Evolutionary conservation across 2,797 vertebrate species (phyloP).

Genomic region (Crenuchus spilurus): DNA sequence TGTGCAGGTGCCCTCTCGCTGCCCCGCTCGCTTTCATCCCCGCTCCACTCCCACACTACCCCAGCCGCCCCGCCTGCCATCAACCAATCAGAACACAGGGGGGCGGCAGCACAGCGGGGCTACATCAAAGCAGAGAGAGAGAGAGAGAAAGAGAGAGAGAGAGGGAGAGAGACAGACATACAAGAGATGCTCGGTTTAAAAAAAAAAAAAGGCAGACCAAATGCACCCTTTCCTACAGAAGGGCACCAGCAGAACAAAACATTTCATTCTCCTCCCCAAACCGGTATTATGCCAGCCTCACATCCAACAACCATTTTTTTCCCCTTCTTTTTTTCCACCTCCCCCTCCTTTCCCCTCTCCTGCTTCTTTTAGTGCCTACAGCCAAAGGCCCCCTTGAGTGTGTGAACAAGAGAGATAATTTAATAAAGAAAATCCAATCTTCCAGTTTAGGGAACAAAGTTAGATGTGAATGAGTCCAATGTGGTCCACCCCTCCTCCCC

Average conservation of each 20-base stretch:
- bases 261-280: conserved; percentile 86
- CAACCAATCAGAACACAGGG: conserved; percentile 87
- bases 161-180: conserved; percentile 63
- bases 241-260: conserved; percentile 91
- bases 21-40: conserved; percentile 90
- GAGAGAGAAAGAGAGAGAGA: conserved; percentile 76
- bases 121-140: conserved; percentile 93
- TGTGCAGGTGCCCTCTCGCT: conserved; percentile 87
- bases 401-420: conserved; percentile 94
- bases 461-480: conserved; percentile 81
- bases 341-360: conserved; percentile 64
- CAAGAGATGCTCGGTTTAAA: conserved; percentile 79
- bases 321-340: conserved; percentile 48
- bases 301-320: conserved; percentile 79
- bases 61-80: conserved; percentile 84
- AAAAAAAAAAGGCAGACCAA: conserved; percentile 75
- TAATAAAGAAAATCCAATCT: conserved; percentile 89
- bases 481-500: conserved; percentile 61
- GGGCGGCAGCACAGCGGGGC: conserved; percentile 85
- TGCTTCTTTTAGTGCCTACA: conserved; percentile 86
- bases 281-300: conserved; percentile 78
- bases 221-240: conserved; percentile 86
- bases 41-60: conserved; percentile 90
- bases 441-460: conserved; percentile 85
- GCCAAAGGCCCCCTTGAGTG: conserved; percentile 90